Evolutionary conservation across 2,888 invertebrate species (phyloP).

Genomic region (Catocala sponsa): DNA sequence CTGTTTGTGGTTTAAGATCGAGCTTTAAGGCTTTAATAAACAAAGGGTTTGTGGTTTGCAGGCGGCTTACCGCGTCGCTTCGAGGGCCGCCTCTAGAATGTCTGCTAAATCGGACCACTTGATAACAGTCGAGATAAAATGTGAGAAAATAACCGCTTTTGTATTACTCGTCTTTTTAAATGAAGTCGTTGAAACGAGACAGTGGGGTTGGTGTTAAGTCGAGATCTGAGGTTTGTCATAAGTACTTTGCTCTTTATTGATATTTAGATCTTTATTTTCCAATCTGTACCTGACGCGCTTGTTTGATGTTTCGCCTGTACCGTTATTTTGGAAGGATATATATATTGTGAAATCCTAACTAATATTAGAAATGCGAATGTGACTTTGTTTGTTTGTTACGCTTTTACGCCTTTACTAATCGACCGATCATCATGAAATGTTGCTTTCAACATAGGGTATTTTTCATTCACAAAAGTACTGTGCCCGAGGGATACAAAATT

Average conservation of each 20-base stretch:
- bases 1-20: constrained; percentile 18
- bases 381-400: too few relatives aligned
- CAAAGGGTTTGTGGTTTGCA: constrained; percentile 3
- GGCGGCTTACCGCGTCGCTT: constrained; percentile 25
- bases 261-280: not conserved
- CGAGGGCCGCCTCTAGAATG: constrained; percentile 22
- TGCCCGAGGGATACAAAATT: too few relatives aligned
- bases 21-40: constrained; percentile 14
- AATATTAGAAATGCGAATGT: too few relatives aligned
- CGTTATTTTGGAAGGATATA: too few relatives aligned
- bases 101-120: constrained; percentile 34
- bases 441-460: too few relatives aligned
- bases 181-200: constrained; percentile 10
- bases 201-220: not conserved
- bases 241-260: not conserved
- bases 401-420: too few relatives aligned
- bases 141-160: constrained; percentile 31
- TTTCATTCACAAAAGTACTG: too few relatives aligned
- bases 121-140: constrained; percentile 32
- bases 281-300: too few relatives aligned
- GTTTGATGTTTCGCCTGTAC: too few relatives aligned
- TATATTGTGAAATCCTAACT: too few relatives aligned
- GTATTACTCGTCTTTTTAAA: constrained; percentile 26
- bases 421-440: too few relatives aligned
- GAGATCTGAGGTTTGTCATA: not conserved